Evolutionary conservation across 2,888 invertebrate genomes (phyloP), one percentile per base, ranked within the genome.

Genomic region (Ichneumoninae sp.): DNA sequence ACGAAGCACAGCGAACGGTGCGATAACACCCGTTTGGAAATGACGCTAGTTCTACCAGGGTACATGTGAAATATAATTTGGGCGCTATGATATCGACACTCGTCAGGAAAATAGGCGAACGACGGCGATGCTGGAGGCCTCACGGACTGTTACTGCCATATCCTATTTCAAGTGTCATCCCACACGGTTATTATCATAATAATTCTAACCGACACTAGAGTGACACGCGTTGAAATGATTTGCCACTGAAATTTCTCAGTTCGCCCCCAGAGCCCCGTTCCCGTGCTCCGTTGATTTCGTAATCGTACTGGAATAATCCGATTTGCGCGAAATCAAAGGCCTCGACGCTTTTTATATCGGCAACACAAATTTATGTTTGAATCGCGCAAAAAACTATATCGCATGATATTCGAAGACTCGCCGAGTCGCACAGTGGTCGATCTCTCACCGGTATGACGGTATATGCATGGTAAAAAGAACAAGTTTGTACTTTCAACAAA

Each of bases 1-100:
- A 62, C 62, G 6, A 30, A 62, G 30, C 33, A 16, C 19, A 80
- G 52, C 54, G 47, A 65, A 52, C 52, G 54, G 13, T 13, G 50
- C 62, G 74, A 69, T 54, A 44, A 76, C 19, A 68, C 44, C 57
- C 68, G 22, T 30, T 33, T 52, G 44, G 40, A 33, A 81, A 75
- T 19, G 16, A 76, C 13, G 30, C 72, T 22, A 36, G 66, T 54
- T 30, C 40, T 54, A 50, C 13, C 5, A 6, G 22, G 33, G 54
- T 6, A 44, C 66, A 57, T 50, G 75, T 74, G 47, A 66, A 83
- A 76, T 76, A 69, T 78, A 54, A 77, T 80, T 80, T n/a, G 57
- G 68, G 5, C 3, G 68, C 82, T 77, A 72, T 60, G 66, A 77
- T 82, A 77, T 77, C 69, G 74, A 57, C 26, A 26, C 62, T 36